Percentiles rank a stretch among this genome's conserved stretches.
phyloP scores from a whole-genome alignment of 2,888 invertebrate genomes.

The Drosophila phalerata region DNA sequence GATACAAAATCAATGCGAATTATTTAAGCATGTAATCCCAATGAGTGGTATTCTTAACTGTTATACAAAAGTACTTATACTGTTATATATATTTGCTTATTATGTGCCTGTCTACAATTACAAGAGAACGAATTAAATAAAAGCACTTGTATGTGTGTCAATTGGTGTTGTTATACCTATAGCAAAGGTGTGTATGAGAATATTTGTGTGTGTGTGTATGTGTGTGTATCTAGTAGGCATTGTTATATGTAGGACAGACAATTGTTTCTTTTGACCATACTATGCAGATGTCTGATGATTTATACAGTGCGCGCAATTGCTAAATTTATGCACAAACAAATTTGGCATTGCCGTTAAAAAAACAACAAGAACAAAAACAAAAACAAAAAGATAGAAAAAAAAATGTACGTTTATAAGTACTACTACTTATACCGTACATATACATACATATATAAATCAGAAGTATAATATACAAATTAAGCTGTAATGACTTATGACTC shows the following conservation, averaged over 20 bases:
- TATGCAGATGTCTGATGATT: slow-evolving; percentile 85
- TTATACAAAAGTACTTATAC: slow-evolving; percentile 15
- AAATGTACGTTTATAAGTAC: slow-evolving; percentile 14
- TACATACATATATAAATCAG: slow-evolving; percentile 13
- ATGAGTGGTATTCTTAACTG: slow-evolving; percentile 18
- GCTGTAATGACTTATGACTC: slow-evolving; percentile 47
- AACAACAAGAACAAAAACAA: slow-evolving; percentile 7
- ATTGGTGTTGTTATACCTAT: slow-evolving; percentile 12
- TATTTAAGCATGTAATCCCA: slow-evolving; percentile 15
- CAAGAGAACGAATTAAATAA: slow-evolving; percentile 6
- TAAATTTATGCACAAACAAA: slow-evolving; percentile 59
- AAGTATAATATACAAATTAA: slow-evolving; percentile 38
- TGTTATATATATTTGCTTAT: slow-evolving; percentile 7
- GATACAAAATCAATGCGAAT: slow-evolving; percentile 24
- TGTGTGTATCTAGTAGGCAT: neutral
- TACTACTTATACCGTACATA: slow-evolving; percentile 6
- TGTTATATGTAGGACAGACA: slow-evolving; percentile 29
- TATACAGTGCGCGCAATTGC: slow-evolving; percentile 58
- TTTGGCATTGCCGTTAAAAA: slow-evolving; percentile 56
- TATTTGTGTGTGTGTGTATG: neutral
- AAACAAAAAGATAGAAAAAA: neutral
- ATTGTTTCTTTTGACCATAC: slow-evolving; percentile 84
- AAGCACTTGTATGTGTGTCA: neutral
- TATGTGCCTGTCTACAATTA: slow-evolving; percentile 14
- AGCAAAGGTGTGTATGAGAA: slow-evolving; percentile 5